A percentile compares a stretch with the other conserved stretches of the same genome.
Evolutionary conservation across 2,797 vertebrate species (phyloP).

Genomic region (Sebastes itinus): DNA sequence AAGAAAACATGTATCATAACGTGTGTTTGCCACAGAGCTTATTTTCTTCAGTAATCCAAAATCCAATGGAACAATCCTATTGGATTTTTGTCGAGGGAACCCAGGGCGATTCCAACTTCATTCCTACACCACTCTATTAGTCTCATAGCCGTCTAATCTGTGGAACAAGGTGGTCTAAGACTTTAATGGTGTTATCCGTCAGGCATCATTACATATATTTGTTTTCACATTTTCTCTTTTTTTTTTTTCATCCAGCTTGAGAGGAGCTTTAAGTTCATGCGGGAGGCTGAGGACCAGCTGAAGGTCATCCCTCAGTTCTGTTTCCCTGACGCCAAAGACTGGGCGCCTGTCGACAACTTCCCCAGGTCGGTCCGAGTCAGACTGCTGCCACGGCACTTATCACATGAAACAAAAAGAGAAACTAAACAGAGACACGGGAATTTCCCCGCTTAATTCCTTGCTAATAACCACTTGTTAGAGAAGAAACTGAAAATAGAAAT

Average conservation of each 20-base stretch:
- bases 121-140: background rate
- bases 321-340: constrained; percentile 98
- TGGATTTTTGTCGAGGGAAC: no score
- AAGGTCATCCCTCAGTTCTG: constrained; percentile 99
- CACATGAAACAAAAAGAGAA: background rate
- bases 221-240: background rate
- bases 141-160: background rate
- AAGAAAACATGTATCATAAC: no score
- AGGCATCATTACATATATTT: background rate
- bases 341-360: constrained; percentile 90
- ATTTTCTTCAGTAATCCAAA: no score
- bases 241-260: constrained; percentile 85
- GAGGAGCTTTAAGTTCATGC: constrained; percentile 96
- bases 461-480: constrained; percentile 40
- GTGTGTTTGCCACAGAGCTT: no score
- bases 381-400: background rate
- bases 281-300: constrained; percentile 95
- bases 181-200: background rate
- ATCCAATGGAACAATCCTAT: no score
- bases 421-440: constrained; percentile 28
- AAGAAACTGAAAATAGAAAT: constrained; percentile 22
- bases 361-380: constrained; percentile 75
- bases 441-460: constrained; percentile 37
- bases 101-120: no score
- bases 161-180: background rate